A percentile compares a stretch with the other conserved stretches of the same genome.
Conservation (phyloP, 2,888 invertebrate genomes). For the Lamellibrachia columna region DNA sequence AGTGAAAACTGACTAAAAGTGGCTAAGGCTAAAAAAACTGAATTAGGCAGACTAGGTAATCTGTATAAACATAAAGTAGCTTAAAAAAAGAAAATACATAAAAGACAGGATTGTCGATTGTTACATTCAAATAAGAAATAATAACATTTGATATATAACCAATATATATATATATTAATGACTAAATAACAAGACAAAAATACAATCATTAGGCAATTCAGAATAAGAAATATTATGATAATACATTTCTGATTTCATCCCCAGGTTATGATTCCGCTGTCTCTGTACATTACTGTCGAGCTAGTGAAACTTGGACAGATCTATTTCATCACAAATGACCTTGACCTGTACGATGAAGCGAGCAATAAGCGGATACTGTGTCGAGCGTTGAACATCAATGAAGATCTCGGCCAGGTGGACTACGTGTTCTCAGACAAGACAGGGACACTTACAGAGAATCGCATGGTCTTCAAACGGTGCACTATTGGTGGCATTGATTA, state of each 20-base stretch:
- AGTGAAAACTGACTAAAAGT: no score
- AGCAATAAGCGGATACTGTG: slow-evolving; percentile 87
- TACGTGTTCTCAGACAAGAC: slow-evolving; percentile 98
- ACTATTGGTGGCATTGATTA: slow-evolving; percentile 65
- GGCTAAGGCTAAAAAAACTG: no score
- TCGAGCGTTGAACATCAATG: slow-evolving; percentile 94
- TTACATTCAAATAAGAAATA: no score
- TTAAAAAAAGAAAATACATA: no score
- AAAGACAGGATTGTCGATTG: no score
- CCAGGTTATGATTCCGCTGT: slow-evolving; percentile 94
- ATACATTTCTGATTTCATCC: slow-evolving; percentile 34
- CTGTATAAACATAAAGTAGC: no score
- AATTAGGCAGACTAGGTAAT: no score
- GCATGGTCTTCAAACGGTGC: slow-evolving; percentile 91
- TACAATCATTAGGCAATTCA: not conserved
- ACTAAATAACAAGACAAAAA: no score
- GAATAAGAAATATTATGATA: not conserved
- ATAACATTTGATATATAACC: no score
- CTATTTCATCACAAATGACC: slow-evolving; percentile 91
- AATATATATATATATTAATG: no score
- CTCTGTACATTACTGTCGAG: slow-evolving; percentile 95
- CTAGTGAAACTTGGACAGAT: slow-evolving; percentile 95
- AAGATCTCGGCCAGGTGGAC: slow-evolving; percentile 93
- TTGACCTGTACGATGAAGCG: slow-evolving; percentile 84
- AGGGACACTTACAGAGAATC: slow-evolving; percentile 95